Conservation (phyloP, 1,140 invertebrate genomes). For the Zaprionus ornatus region DNA sequence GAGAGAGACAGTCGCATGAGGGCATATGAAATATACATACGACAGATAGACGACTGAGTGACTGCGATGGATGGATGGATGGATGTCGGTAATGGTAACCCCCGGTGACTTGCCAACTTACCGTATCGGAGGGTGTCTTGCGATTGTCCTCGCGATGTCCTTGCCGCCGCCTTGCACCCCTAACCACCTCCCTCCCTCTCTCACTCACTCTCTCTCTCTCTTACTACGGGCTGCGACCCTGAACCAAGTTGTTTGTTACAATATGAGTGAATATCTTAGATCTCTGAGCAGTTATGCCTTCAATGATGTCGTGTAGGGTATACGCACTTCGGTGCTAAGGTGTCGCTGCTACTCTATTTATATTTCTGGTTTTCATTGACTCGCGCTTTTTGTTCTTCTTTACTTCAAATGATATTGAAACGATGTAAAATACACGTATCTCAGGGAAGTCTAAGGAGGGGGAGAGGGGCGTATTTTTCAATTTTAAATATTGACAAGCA, state of each 20-base stretch:
- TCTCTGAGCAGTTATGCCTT: not conserved
- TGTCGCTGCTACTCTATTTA: not conserved
- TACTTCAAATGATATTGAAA: constrained; percentile 78
- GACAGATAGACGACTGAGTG: constrained; percentile 55
- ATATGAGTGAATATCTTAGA: not conserved
- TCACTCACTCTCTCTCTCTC: not conserved
- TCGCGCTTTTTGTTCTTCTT: constrained; percentile 59
- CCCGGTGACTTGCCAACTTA: constrained; percentile 58
- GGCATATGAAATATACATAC: constrained; percentile 69
- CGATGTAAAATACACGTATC: constrained; percentile 61
- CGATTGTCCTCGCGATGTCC: constrained; percentile 67
- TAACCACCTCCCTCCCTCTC: constrained; percentile 1
- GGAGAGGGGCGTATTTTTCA: constrained; percentile 68
- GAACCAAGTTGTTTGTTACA: not conserved
- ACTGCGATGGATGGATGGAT: constrained; percentile 26
- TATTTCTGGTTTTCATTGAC: constrained; percentile 64
- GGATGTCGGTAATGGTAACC: constrained; percentile 67
- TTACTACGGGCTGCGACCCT: constrained; percentile 1
- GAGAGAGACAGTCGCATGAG: constrained; percentile 23
- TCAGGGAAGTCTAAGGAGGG: constrained; percentile 25
- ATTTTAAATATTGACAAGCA: constrained; percentile 80
- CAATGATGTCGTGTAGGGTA: not conserved
- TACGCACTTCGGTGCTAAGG: not conserved
- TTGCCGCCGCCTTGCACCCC: constrained; percentile 25
- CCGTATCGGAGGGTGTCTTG: constrained; percentile 69